A percentile compares a stretch with the other conserved stretches of the same genome.
phyloP scores from a whole-genome alignment of 1,140 invertebrate species.

The Anastrepha ludens region DNA sequence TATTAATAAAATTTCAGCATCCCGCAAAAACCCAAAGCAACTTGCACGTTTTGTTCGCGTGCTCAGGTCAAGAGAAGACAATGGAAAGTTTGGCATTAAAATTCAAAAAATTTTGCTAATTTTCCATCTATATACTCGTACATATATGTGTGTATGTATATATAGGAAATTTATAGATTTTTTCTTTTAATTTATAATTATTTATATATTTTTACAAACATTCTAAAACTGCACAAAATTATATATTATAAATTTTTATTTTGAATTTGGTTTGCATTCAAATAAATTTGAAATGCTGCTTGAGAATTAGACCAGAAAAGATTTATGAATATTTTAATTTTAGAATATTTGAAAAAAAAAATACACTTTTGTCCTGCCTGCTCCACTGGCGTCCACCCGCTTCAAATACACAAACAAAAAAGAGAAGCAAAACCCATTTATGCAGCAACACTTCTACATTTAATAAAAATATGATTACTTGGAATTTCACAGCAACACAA shows the following conservation, averaged over 20 bases:
- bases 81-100: too few species aligned
- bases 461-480: background rate
- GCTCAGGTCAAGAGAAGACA: too few species aligned
- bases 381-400: background rate
- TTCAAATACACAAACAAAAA: background rate
- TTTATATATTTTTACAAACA: too few species aligned
- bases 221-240: background rate
- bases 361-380: background rate
- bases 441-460: slow-evolving; percentile 24
- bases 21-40: too few species aligned
- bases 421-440: background rate
- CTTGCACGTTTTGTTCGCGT: too few species aligned
- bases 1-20: too few species aligned
- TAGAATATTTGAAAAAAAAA: background rate
- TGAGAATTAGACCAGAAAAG: background rate
- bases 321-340: slow-evolving; percentile 12
- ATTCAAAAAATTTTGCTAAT: too few species aligned
- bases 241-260: background rate
- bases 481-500: slow-evolving; percentile 8
- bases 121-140: too few species aligned
- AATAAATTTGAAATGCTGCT: slow-evolving; percentile 12
- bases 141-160: too few species aligned
- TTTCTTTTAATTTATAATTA: too few species aligned
- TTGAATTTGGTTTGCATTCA: background rate
- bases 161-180: too few species aligned